Base-by-base conservation (phyloP, 2,888 invertebrate species). In the Acholoe squamosa region DNA sequence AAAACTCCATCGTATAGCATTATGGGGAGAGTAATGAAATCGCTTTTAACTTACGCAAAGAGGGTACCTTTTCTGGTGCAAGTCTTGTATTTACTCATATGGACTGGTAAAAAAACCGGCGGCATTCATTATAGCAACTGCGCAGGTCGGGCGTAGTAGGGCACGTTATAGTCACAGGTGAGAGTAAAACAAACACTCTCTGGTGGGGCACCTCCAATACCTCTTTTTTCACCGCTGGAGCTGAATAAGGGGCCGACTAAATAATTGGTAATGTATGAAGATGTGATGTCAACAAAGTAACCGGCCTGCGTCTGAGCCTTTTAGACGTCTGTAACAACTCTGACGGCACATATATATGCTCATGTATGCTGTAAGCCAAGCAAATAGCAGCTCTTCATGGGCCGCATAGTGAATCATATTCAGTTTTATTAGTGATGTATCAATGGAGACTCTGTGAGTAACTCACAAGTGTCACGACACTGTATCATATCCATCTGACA, bases 251-350 rank as follows among this genome's bases (percentile, higher is more conserved):
- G 19, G 16, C 56, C 86, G 86, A 56, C 86, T 86, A 31, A 52
- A 54, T 86, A 86, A 86, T 86, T 86, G 86, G 31, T 54, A 86
- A 54, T 54, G 28, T 86, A 54, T 86, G 52, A 52, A 54, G 54
- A 86, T 52, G 86, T 86, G 86, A 54, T 86, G 86, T 56, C 86
- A 86, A 86, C 54, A 86, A 86, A 86, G 86, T 86, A 86, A 52
- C 25, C 25, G 3, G 52, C 28, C 28, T 86, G 86, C 84, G 16
- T 34, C 84, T 43, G 34, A 33, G 34, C 84, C 84, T 33, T 84
- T 84, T n/a, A 84, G 0, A 84, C 84, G 84, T 84, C 84, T 84
- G 84, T 84, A 84, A 84, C 84, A 84, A 84, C 22, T 51, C 84
- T 25, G 19, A 16, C 34, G 84, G 34, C 51, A 43, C 71, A 84